phyloP scores from a whole-genome alignment of 2,888 invertebrate species.

The Eilema depressum region DNA sequence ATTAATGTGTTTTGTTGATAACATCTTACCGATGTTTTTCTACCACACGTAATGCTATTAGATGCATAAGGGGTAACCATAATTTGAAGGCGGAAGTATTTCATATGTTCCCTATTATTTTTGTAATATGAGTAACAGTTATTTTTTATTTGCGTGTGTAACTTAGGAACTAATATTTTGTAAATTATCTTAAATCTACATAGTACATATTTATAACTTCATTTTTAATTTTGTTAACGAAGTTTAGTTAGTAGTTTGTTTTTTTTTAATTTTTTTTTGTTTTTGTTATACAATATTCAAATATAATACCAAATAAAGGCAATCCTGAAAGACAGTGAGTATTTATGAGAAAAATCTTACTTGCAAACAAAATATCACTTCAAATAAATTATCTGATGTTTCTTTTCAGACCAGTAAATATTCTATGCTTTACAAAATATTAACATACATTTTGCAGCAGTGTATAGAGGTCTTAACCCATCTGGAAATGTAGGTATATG shows the following conservation, averaged over 20 bases:
- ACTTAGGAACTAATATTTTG: neutral
- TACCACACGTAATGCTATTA: conserved; percentile 13
- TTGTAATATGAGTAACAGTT: conserved; percentile 22
- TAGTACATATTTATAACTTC: neutral
- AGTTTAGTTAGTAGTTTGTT: neutral
- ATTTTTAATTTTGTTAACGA: neutral
- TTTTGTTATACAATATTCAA: too few relatives aligned
- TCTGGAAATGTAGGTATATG: conserved; percentile 33
- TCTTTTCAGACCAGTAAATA: too few relatives aligned
- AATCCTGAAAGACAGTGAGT: too few relatives aligned
- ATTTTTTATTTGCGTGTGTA: conserved; percentile 15
- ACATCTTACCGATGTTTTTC: conserved; percentile 7
- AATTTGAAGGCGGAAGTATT: conserved; percentile 15
- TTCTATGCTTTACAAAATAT: neutral
- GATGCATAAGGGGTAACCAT: conserved; percentile 8
- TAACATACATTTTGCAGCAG: neutral
- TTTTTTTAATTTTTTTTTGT: too few relatives aligned
- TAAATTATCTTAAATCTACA: neutral
- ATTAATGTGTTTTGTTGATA: conserved; percentile 1
- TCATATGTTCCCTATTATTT: neutral
- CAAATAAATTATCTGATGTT: too few relatives aligned
- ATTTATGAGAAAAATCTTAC: too few relatives aligned
- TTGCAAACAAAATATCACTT: too few relatives aligned
- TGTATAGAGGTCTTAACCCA: conserved; percentile 32
- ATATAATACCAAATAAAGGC: too few relatives aligned